Percentiles rank a stretch among this genome's conserved stretches.
Evolutionary conservation across 2,113 vertebrate genomes (phyloP).

Genomic region (Mixornis gularis): DNA sequence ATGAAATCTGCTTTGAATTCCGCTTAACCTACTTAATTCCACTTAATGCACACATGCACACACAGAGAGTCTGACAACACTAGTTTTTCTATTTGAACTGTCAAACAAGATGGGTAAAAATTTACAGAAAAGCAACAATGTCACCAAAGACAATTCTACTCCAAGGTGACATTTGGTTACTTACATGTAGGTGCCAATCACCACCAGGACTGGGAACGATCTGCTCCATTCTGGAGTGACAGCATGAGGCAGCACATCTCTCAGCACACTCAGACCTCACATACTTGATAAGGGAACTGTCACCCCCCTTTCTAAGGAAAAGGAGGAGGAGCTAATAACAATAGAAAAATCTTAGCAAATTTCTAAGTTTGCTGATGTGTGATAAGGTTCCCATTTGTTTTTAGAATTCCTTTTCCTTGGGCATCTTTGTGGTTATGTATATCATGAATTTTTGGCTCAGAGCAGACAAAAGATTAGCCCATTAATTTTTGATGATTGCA

Average conservation of each 20-base stretch:
- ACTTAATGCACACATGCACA: neutral
- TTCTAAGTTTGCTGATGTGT: neutral
- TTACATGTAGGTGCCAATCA: rapidly evolving
- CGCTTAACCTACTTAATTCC: neutral
- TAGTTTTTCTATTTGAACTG: neutral
- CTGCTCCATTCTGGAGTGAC: neutral
- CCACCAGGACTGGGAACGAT: rapidly evolving
- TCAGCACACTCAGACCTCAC: neutral
- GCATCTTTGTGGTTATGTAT: neutral
- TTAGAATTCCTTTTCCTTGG: neutral
- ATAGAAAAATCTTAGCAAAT: neutral
- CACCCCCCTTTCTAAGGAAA: neutral
- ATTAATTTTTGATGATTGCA: neutral
- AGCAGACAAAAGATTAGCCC: neutral
- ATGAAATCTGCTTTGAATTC: neutral
- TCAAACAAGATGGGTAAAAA: neutral
- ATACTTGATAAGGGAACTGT: neutral
- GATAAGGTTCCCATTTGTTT: neutral
- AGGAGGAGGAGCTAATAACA: neutral
- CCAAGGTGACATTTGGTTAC: neutral
- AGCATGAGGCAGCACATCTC: neutral
- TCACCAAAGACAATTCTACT: neutral
- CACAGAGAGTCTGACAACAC: neutral
- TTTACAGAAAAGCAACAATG: neutral
- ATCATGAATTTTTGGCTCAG: neutral